Evolutionary conservation across 2,888 invertebrate species (phyloP).

Genomic region (Thymelicus sylvestris): DNA sequence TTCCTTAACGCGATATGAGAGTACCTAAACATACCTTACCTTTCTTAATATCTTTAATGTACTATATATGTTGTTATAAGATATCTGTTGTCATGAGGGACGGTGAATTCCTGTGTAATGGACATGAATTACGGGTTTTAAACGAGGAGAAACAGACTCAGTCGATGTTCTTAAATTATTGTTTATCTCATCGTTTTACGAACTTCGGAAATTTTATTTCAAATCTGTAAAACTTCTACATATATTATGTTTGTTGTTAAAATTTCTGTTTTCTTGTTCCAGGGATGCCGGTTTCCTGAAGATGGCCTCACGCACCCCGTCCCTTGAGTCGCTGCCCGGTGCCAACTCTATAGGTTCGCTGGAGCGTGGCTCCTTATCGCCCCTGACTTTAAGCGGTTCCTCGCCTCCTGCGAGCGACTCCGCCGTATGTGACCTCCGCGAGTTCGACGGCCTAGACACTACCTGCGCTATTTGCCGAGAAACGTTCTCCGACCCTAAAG

Average conservation of each 20-base stretch:
- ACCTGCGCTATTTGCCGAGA: constrained; percentile 91
- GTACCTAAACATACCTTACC: constrained; percentile 41
- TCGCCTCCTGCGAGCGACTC: constrained; percentile 94
- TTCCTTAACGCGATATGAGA: constrained; percentile 43
- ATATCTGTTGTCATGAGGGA: constrained; percentile 5
- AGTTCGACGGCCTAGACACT: constrained; percentile 85
- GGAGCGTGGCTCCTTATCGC: constrained; percentile 92
- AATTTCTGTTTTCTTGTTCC: constrained; percentile 75
- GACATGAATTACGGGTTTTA: background rate
- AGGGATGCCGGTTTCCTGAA: constrained; percentile 95
- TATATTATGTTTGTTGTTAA: constrained; percentile 32
- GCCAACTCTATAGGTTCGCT: constrained; percentile 96
- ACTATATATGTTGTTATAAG: constrained; percentile 15
- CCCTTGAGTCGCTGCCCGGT: constrained; percentile 95
- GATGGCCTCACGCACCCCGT: constrained; percentile 97
- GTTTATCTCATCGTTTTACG: background rate
- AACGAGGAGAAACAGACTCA: constrained; percentile 24
- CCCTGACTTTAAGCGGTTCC: constrained; percentile 93
- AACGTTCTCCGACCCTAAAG: constrained; percentile 89
- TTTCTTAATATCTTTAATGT: constrained; percentile 39
- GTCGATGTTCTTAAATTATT: background rate
- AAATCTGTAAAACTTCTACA: background rate
- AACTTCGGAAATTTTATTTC: background rate
- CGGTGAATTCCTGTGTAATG: background rate
- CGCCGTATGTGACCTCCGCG: constrained; percentile 90